phyloP scores from a whole-genome alignment of 1,140 invertebrate species.

The Cyphomyrmex costatus region DNA sequence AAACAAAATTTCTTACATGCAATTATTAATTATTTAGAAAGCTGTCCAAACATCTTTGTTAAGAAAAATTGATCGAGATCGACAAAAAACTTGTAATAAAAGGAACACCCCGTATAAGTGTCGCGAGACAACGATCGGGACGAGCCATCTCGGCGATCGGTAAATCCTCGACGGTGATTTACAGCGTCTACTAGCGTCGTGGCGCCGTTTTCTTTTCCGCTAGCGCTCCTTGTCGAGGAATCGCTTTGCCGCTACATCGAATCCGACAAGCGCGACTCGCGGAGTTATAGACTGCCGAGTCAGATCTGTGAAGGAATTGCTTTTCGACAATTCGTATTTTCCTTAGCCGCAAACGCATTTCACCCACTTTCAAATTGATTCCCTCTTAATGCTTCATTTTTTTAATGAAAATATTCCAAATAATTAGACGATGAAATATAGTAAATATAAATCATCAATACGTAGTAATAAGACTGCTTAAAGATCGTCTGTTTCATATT shows the following conservation, averaged over 20 bases:
- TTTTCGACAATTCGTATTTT: constrained; percentile 44
- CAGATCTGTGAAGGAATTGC: constrained; percentile 28
- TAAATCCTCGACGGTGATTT: constrained; percentile 55
- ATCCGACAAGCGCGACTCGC: constrained; percentile 35
- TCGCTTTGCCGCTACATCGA: constrained; percentile 46
- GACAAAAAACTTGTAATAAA: neutral
- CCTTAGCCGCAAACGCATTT: neutral
- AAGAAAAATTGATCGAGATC: constrained; percentile 11
- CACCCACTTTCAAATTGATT: neutral
- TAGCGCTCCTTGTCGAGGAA: constrained; percentile 29
- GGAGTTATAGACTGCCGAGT: constrained; percentile 40
- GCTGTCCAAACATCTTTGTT: neutral
- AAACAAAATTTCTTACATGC: neutral
- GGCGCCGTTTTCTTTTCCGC: constrained; percentile 34
- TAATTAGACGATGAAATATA: neutral
- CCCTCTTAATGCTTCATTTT: neutral
- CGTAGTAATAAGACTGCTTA: neutral
- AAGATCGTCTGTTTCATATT: neutral
- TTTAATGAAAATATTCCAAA: neutral
- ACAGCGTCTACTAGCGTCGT: constrained; percentile 42
- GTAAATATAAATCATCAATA: neutral
- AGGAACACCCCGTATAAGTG: constrained; percentile 1
- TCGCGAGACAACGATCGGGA: constrained; percentile 35
- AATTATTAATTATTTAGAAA: constrained; percentile 1
- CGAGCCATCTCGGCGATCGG: constrained; percentile 47